These are phyloP conservation scores for Ophiothrix spiculata DNA, from an alignment of 35 echinoderm and acorn worm genomes.

Conservation along the genomic window DNA sequence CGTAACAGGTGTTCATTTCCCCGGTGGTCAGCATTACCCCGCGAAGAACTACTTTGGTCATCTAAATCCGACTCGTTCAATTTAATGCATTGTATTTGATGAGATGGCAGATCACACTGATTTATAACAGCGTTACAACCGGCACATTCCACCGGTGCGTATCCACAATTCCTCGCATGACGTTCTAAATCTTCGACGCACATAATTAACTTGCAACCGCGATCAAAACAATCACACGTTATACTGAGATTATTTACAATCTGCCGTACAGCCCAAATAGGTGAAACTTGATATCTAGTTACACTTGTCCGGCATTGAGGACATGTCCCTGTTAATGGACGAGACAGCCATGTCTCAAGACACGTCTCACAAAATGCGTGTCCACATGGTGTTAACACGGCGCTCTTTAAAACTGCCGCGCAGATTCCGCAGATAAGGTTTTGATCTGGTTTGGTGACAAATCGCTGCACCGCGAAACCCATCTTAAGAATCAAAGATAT, in stretches of 20 bases:
- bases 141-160: constrained; percentile 63
- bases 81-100: constrained; percentile 52
- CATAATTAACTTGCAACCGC: constrained; percentile 65
- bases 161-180: constrained; percentile 64
- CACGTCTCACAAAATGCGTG: constrained; percentile 84
- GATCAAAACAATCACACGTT: constrained; percentile 58
- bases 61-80: constrained; percentile 6
- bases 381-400: constrained; percentile 76
- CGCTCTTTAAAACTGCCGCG: constrained; percentile 62
- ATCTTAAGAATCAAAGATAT: too few species aligned
- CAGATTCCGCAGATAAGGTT: constrained; percentile 94
- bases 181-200: constrained; percentile 54
- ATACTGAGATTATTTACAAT: constrained; percentile 73
- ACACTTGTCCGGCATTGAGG: constrained; percentile 75
- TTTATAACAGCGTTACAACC: constrained; percentile 50
- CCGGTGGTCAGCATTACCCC: too few species aligned
- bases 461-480: constrained; percentile 72
- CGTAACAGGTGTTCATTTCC: neutral
- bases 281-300: constrained; percentile 50
- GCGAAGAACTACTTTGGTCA: neutral
- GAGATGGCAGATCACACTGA: constrained; percentile 54
- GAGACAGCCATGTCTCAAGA: constrained; percentile 78
- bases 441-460: constrained; percentile 62
- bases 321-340: constrained; percentile 65
- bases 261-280: constrained; percentile 81